Evolutionary conservation across 2,888 invertebrate genomes (phyloP).

Genomic region (Drosophila lutescens): DNA sequence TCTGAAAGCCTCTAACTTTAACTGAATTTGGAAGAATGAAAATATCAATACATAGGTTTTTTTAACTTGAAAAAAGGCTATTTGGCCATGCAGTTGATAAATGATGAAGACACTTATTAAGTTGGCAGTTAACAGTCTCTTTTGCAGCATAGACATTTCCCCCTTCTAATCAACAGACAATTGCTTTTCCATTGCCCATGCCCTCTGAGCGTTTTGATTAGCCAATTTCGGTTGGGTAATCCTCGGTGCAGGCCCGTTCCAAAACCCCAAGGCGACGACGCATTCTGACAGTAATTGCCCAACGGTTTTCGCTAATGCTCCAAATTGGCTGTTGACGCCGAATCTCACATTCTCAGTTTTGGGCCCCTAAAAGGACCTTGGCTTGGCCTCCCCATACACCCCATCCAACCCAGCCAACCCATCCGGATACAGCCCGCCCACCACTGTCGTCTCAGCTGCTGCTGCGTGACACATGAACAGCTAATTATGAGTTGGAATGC

Average conservation of each 20-base stretch:
- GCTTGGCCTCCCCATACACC: not conserved
- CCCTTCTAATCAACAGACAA: conserved; percentile 49
- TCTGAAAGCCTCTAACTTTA: not conserved
- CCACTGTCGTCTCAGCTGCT: conserved; percentile 26
- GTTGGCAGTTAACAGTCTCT: conserved; percentile 49
- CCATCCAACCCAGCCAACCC: conserved; percentile 1
- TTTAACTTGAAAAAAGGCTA: not conserved
- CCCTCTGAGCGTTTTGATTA: conserved; percentile 65
- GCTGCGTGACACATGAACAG: conserved; percentile 70
- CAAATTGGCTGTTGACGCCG: conserved; percentile 78
- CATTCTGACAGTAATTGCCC: conserved; percentile 76
- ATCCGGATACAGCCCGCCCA: conserved; percentile 9
- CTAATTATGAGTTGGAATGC: conserved; percentile 63
- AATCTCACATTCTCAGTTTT: conserved; percentile 67
- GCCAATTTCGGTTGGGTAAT: conserved; percentile 54
- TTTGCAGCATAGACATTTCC: not conserved
- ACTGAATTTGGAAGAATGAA: not conserved
- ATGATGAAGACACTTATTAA: not conserved
- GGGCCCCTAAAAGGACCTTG: conserved; percentile 41
- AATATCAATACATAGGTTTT: not conserved
- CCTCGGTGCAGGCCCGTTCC: conserved; percentile 40
- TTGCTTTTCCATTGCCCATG: conserved; percentile 58
- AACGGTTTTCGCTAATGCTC: conserved; percentile 78
- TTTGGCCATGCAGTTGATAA: not conserved
- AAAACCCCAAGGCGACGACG: conserved; percentile 26